Conservation (phyloP, 2,888 invertebrate species). For the Yponomeuta sedellus region DNA sequence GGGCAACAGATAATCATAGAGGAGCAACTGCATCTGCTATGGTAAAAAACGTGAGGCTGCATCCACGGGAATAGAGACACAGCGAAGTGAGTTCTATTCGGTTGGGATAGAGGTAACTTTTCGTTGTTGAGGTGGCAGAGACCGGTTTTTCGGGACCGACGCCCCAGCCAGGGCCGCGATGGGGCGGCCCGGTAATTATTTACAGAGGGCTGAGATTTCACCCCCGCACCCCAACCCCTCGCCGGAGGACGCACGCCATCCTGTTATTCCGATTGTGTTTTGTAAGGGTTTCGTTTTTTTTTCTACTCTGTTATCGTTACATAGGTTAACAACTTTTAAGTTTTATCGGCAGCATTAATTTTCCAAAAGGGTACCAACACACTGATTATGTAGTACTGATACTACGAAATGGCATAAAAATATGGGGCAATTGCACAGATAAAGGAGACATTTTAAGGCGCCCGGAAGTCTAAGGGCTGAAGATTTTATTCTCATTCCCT, state of each 20-base stretch:
- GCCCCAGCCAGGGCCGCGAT: background rate
- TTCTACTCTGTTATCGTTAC: background rate
- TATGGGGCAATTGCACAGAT: no score
- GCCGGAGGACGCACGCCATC: conserved; percentile 18
- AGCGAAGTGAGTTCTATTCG: background rate
- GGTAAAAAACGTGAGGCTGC: conserved; percentile 5
- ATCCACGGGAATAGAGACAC: background rate
- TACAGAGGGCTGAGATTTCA: conserved; percentile 59
- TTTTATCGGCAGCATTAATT: no score
- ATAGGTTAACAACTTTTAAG: no score
- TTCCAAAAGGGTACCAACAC: no score
- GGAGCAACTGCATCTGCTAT: conserved; percentile 5
- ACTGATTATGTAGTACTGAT: no score
- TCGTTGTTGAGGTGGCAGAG: background rate
- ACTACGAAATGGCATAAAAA: no score
- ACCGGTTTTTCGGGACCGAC: conserved; percentile 15
- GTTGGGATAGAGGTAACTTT: background rate
- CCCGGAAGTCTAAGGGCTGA: no score
- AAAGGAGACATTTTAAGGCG: no score
- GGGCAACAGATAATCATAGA: conserved; percentile 12
- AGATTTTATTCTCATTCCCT: no score
- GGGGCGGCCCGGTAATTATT: conserved; percentile 54
- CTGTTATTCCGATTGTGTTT: conserved; percentile 7
- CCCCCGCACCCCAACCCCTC: conserved; percentile 34
- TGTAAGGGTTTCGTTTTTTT: background rate